These are phyloP conservation scores for Drosophila novamexicana DNA, from an alignment of 1,140 invertebrate genomes.

Conservation along the genomic window DNA sequence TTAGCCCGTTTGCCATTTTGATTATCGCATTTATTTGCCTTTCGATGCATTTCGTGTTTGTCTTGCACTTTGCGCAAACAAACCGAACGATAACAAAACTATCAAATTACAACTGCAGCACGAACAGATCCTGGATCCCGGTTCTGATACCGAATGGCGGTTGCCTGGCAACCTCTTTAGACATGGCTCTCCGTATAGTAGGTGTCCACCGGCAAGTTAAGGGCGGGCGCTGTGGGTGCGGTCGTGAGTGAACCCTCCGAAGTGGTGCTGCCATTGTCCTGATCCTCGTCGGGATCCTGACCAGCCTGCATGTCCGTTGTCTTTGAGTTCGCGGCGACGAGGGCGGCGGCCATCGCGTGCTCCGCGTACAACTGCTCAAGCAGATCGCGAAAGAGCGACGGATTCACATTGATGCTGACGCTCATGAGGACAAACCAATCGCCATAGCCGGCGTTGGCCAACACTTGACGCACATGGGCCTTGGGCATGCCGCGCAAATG, in stretches of 20 bases:
- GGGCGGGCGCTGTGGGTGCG: conserved; percentile 3
- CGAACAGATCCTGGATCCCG: too few species aligned
- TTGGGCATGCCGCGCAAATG: conserved; percentile 78
- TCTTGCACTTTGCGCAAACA: conserved; percentile 31
- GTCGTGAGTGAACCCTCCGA: background rate
- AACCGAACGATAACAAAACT: conserved; percentile 32
- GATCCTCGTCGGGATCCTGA: background rate
- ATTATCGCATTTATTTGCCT: conserved; percentile 77
- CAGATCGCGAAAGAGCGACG: conserved; percentile 86
- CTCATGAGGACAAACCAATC: conserved; percentile 90
- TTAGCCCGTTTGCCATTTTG: conserved; percentile 49
- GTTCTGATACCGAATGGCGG: too few species aligned
- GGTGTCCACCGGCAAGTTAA: conserved; percentile 34
- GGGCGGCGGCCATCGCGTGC: background rate
- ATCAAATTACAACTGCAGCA: conserved; percentile 21
- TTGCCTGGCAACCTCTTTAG: background rate
- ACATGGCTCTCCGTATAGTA: conserved; percentile 56
- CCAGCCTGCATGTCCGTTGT: background rate
- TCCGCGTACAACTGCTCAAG: conserved; percentile 60
- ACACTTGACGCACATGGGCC: conserved; percentile 53
- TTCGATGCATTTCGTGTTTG: conserved; percentile 66
- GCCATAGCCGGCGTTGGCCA: conserved; percentile 84
- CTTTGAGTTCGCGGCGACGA: background rate
- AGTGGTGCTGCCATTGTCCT: background rate
- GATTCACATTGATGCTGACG: conserved; percentile 89